Base-by-base conservation (phyloP, 2,888 invertebrate genomes). In the Agrochola lychnidis region DNA sequence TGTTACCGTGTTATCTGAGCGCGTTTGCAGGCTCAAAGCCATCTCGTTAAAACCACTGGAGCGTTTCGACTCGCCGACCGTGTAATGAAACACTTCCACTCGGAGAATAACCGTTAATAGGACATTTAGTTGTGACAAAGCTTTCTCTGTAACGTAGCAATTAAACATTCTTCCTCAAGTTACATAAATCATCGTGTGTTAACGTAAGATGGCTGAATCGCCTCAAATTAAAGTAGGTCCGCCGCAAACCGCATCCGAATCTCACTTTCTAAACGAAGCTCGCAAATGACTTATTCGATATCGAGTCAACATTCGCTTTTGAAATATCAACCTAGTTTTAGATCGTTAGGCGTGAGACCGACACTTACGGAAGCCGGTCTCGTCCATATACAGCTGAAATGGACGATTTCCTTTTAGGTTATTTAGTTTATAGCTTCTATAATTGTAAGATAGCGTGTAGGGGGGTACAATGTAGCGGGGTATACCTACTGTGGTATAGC, bases 51-150 rank as follows among this genome's bases (percentile, higher is more conserved):
- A 92, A 85, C 86, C 94, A 94, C 87, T 92, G 92, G 94, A 95
- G 95, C 95, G 94, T 91, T 92, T 91, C 92, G 89, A 87, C 87
- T 91, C 92, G 90, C 93, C 92, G 87, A 94, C 92, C 96, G 94
- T 96, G 94, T 95, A 96, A 96, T 96, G 94, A 94, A 94, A 94
- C 95, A 95, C 95, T 95, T 95, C 95, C 95, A 96, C 94, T 94
- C 91, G 91, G 93, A 93, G 94, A 94, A 93, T 93, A 94, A 95
- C 95, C 94, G 94, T 95, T 94, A 94, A 94, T 94, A 92, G 91
- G 92, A 93, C 94, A 93, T 94, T 93, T 91, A 92, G 87, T 90
- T 90, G 90, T 91, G 91, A 93, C 92, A 93, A 92, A 94, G 93
- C 94, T 94, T 94, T 95, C 94, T 92, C 92, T 90, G 84, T 89